Base-by-base conservation (phyloP, 2,888 invertebrate genomes). In the Galeopsomyia nigrocyanea region DNA sequence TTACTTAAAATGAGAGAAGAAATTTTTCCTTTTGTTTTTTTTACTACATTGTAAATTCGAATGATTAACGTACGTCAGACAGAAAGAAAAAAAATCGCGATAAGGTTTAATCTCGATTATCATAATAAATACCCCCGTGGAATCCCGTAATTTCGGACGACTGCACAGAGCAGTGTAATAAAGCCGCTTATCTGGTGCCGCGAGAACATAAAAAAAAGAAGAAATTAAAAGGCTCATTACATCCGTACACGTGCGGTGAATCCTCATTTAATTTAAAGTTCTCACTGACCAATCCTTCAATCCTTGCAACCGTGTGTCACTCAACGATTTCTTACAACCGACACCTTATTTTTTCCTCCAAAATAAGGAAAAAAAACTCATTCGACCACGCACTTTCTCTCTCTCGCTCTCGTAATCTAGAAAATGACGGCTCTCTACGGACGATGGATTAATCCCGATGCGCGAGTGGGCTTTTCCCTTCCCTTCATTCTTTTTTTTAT, bases 371-470 rank as follows among this genome's bases (percentile, higher is more conserved):
- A 60, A 39, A 50, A 67, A 67, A 55, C 46, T 55, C 55, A 55
- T 46, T 64, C 46, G 39, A 26, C 60, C 31, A 51, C 56, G 55
- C 56, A 63, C 50, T 61, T 17, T 39, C 21, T 9, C 5, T 39
- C 21, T 9, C 5, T 26, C 26, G 26, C 26, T 26, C 26, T 39
- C 58, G 53, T 63, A 60, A 70, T 70, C 64, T 63, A 53, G 65
- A 65, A 65, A 65, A 70, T 55, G 70, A 51, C 70, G 26, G 53
- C 53, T 53, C 53, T 53, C 19, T 53, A 31, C 26, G 61, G 22
- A 22, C 58, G 58, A 70, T 65, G 60, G 60, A 64, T 65, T 64
- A 70, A 65, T 70, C 57, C 46, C 19, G 50, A 69, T 62, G 39
- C 31, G 62, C 19, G 2, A 16, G 31, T 7, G 31, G n/a, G 14